A percentile compares a stretch with the other conserved stretches of the same genome.
These are phyloP conservation scores for Drosophila anomelani DNA, from an alignment of 2,888 invertebrate species.

Conservation along the genomic window DNA sequence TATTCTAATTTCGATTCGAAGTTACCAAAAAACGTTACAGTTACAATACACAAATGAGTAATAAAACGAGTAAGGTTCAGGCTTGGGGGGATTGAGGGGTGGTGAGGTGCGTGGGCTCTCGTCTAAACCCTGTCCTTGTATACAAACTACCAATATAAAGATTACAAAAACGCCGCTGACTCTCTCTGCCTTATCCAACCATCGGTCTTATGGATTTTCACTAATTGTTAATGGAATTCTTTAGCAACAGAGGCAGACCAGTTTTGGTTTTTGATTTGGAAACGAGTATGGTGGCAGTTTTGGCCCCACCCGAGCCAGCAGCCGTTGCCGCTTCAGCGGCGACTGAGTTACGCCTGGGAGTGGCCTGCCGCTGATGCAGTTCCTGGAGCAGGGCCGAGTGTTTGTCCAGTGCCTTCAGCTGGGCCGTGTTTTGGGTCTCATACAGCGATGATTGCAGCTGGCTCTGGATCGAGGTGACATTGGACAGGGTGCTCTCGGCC, in stretches of 20 bases:
- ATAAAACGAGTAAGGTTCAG: conserved; percentile 37
- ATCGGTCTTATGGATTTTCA: conserved; percentile 21
- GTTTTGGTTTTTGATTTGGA: conserved; percentile 85
- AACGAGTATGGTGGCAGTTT: conserved; percentile 85
- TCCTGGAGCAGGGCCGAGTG: conserved; percentile 78
- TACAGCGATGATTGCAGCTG: conserved; percentile 84
- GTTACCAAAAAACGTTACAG: conserved; percentile 26
- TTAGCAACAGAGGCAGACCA: conserved; percentile 84
- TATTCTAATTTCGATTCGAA: conserved; percentile 30
- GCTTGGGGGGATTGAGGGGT: conserved; percentile 4
- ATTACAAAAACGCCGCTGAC: conserved; percentile 63
- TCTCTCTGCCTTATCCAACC: conserved; percentile 5
- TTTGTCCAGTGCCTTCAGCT: conserved; percentile 76
- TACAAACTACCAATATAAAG: conserved; percentile 76
- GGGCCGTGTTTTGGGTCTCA: conserved; percentile 76
- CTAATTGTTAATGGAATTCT: conserved; percentile 85
- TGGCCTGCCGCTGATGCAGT: conserved; percentile 73
- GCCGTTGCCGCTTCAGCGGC: conserved; percentile 36
- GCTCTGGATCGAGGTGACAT: conserved; percentile 84
- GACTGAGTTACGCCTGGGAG: conserved; percentile 44
- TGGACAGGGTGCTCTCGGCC: conserved; percentile 84
- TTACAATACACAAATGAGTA: conserved; percentile 41
- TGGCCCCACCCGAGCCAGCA: conserved; percentile 61
- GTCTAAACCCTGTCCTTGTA: conserved; percentile 37
- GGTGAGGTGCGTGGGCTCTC: conserved; percentile 17